Percentiles rank a stretch among this genome's conserved stretches.
phyloP scores from a whole-genome alignment of 2,113 vertebrate genomes.

The Rhinopithecus roxellana region DNA sequence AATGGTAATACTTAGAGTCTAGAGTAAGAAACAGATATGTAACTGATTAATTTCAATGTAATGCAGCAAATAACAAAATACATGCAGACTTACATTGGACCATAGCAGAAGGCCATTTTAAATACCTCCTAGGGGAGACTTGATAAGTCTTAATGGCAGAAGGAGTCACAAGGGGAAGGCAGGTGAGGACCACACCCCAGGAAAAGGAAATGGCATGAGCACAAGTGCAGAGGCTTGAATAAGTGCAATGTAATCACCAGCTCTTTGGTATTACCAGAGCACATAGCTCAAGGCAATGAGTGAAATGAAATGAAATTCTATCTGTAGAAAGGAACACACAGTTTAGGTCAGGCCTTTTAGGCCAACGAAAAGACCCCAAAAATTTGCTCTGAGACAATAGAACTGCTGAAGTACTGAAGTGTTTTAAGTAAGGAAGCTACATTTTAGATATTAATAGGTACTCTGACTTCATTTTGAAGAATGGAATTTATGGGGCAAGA shows the following conservation, averaged over 20 bases:
- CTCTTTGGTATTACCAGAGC: neutral
- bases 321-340: neutral
- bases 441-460: neutral
- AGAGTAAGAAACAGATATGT: neutral
- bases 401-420: neutral
- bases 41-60: neutral
- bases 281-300: neutral
- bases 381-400: neutral
- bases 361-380: neutral
- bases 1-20: neutral
- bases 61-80: neutral
- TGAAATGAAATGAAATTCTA: neutral
- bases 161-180: neutral
- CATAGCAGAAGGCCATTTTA: neutral
- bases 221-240: neutral
- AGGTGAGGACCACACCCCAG: neutral
- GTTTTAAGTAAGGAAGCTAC: neutral
- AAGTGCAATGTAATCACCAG: neutral
- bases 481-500: neutral
- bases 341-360: neutral
- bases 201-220: neutral
- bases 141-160: neutral
- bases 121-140: neutral
- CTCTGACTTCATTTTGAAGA: neutral
- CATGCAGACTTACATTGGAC: neutral